phyloP scores from a whole-genome alignment of 2,113 vertebrate genomes.

The Malurus alboscapulatus region DNA sequence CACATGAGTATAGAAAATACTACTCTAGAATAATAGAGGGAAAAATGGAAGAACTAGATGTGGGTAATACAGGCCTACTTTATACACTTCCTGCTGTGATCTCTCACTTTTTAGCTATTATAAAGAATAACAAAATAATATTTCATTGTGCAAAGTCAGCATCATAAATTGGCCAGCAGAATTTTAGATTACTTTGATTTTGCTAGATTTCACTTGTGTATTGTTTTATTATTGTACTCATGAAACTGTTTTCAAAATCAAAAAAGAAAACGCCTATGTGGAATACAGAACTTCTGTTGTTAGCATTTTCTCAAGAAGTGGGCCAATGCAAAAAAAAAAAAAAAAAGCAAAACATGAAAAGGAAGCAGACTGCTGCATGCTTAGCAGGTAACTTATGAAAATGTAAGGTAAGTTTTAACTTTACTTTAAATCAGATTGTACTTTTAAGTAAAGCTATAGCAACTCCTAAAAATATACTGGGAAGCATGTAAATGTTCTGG shows the following conservation, averaged over 20 bases:
- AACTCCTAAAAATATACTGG: background rate
- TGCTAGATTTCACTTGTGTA: background rate
- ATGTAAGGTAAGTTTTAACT: background rate
- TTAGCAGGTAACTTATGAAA: background rate
- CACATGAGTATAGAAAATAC: background rate
- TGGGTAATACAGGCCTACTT: background rate
- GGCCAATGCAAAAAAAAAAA: background rate
- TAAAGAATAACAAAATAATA: background rate
- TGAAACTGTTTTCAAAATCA: background rate
- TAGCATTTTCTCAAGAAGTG: background rate
- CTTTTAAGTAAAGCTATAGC: background rate
- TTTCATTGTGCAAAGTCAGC: background rate
- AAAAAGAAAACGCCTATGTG: background rate
- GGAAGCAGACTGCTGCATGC: background rate
- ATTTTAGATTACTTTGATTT: background rate
- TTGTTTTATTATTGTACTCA: background rate
- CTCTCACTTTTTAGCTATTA: background rate
- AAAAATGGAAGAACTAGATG: background rate
- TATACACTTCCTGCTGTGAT: background rate
- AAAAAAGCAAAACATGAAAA: background rate
- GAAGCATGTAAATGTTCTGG: background rate
- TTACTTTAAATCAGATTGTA: background rate
- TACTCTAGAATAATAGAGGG: background rate
- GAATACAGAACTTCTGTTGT: background rate
- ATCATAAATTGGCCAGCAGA: background rate